These are phyloP conservation scores for Anoura caudifer DNA, from an alignment of 2,113 vertebrate genomes.

Conservation along the genomic window DNA sequence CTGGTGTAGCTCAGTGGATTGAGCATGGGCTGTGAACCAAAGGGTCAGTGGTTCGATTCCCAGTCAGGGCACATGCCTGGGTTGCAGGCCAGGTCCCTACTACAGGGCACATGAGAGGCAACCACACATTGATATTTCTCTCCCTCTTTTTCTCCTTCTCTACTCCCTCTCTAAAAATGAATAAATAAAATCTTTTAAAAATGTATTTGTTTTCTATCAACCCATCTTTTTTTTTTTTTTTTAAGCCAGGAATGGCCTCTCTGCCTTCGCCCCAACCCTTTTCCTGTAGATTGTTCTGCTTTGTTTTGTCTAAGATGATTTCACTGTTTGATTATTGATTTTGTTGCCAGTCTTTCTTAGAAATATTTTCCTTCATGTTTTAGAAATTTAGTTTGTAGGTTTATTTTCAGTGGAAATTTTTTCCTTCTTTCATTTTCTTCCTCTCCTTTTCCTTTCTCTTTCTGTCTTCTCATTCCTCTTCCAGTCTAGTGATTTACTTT, in stretches of 20 bases:
- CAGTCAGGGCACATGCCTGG: too few species aligned
- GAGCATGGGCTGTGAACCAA: too few species aligned
- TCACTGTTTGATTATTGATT: not conserved
- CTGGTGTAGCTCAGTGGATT: too few species aligned
- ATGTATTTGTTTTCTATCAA: not conserved
- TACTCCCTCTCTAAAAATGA: too few species aligned
- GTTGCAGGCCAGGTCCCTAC: too few species aligned
- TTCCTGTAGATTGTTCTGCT: not conserved
- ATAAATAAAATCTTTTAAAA: too few species aligned
- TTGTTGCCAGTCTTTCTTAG: not conserved
- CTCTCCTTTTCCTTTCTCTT: not conserved
- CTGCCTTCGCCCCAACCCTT: not conserved
- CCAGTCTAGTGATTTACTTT: not conserved
- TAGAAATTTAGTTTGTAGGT: not conserved
- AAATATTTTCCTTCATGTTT: slow-evolving; percentile 6
- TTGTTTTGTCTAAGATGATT: not conserved
- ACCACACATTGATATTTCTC: too few species aligned
- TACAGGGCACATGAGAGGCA: too few species aligned
- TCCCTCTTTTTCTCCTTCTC: too few species aligned
- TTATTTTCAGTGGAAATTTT: not conserved
- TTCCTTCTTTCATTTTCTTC: not conserved
- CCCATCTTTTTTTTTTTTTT: not conserved
- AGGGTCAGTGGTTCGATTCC: too few species aligned
- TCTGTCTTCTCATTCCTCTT: not conserved
- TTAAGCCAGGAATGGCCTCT: not conserved